phyloP scores from a whole-genome alignment of 2,797 vertebrate genomes.

The Neoniphon sammara region DNA sequence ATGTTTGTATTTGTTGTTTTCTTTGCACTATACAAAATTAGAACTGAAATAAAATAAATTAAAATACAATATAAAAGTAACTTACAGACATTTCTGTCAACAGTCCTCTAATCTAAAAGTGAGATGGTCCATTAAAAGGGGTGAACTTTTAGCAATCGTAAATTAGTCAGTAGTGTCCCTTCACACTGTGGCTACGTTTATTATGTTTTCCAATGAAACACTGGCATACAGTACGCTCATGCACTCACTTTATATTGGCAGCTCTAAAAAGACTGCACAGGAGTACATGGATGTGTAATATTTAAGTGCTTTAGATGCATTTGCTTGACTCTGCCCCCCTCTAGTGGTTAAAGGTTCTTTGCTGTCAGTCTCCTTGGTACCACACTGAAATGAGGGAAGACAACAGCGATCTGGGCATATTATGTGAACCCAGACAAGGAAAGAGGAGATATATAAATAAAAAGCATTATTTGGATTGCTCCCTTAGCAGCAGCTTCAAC shows the following conservation, averaged over 20 bases:
- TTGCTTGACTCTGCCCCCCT: conserved; percentile 41
- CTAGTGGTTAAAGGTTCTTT: conserved; percentile 41
- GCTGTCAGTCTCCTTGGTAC: conserved; percentile 27
- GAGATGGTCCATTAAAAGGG: conserved; percentile 58
- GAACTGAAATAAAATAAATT: conserved; percentile 72
- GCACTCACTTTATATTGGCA: conserved; percentile 43
- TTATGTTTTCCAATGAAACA: conserved; percentile 50
- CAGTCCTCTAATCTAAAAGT: conserved; percentile 64
- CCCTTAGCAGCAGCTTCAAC: conserved; percentile 61
- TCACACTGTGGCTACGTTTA: conserved; percentile 32
- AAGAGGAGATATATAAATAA: conserved; percentile 57
- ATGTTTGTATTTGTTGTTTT: conserved; percentile 70
- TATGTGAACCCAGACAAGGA: conserved; percentile 32
- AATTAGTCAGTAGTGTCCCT: conserved; percentile 44
- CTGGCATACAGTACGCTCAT: conserved; percentile 57
- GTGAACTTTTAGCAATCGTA: conserved; percentile 52
- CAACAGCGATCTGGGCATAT: conserved; percentile 32
- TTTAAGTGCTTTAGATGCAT: conserved; percentile 4
- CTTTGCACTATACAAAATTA: conserved; percentile 67
- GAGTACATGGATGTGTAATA: conserved; percentile 43
- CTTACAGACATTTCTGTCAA: conserved; percentile 76
- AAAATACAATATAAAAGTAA: conserved; percentile 69
- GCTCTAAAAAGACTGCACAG: conserved; percentile 43
- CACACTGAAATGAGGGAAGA: conserved; percentile 48
- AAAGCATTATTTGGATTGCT: conserved; percentile 49